phyloP scores from a whole-genome alignment of 2,888 invertebrate genomes.

The Agrenia bidenticulata region DNA sequence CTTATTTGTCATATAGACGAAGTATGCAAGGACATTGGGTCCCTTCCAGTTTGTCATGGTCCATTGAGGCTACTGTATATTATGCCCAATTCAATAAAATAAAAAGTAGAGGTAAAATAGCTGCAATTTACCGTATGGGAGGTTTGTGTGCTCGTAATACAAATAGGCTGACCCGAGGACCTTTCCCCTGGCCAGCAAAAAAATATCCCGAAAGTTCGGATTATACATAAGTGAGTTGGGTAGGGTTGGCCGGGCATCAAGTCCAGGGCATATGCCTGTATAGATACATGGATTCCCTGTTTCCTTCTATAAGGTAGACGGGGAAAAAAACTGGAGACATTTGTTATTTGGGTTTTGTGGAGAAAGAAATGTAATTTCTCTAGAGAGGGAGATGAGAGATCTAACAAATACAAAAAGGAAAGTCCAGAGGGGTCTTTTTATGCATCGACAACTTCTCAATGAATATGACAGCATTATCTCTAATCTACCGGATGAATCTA shows the following conservation, averaged over 20 bases:
- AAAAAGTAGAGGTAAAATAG: conserved; percentile 45
- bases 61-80: conserved; percentile 21
- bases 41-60: conserved; percentile 17
- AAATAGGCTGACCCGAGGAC: conserved; percentile 49
- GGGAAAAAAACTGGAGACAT: conserved; percentile 2
- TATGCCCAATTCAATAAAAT: conserved; percentile 36
- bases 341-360: background rate
- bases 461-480: conserved; percentile 17
- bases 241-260: too few species aligned
- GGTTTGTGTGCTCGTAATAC: conserved; percentile 50
- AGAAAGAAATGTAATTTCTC: conserved; percentile 21
- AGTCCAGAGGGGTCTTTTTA: conserved; percentile 28
- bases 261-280: too few species aligned
- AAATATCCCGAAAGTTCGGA: background rate
- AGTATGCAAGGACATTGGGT: background rate
- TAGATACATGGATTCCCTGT: background rate
- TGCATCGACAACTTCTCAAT: conserved; percentile 22
- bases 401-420: background rate
- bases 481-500: background rate
- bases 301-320: background rate
- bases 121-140: conserved; percentile 46
- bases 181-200: conserved; percentile 32
- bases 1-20: too few species aligned
- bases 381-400: conserved; percentile 18
- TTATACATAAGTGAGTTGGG: too few species aligned